Evolutionary conservation across 2,888 invertebrate species (phyloP).

Genomic region (Epinotia brunnichana): DNA sequence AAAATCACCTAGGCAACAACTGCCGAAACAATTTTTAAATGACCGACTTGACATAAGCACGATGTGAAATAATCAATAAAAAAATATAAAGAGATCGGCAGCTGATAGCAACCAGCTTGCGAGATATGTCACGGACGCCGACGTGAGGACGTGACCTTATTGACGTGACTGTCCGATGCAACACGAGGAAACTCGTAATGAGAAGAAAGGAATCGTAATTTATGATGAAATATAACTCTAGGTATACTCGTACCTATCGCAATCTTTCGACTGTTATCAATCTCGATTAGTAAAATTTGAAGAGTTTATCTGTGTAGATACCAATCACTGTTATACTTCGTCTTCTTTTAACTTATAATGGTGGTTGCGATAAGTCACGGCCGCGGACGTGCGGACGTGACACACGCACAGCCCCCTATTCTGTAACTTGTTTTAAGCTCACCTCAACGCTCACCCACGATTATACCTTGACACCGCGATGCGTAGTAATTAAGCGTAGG

Average conservation of each 20-base stretch:
- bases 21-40: background rate
- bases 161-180: background rate
- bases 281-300: background rate
- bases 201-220: background rate
- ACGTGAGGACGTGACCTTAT: slow-evolving; percentile 28
- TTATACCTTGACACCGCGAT: no score
- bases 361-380: slow-evolving; percentile 2
- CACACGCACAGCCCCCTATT: background rate
- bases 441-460: no score
- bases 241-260: background rate
- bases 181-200: background rate
- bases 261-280: background rate
- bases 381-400: background rate
- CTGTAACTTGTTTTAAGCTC: no score
- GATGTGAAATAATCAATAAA: slow-evolving; percentile 5
- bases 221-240: background rate
- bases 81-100: slow-evolving; percentile 16
- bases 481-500: no score
- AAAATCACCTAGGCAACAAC: background rate
- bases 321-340: no score
- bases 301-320: background rate
- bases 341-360: no score
- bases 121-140: slow-evolving; percentile 37
- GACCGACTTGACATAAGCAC: background rate
- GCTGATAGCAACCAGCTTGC: slow-evolving; percentile 16